Base-by-base conservation (phyloP, 2,113 vertebrate genomes). In the Peromyscus leucopus region DNA sequence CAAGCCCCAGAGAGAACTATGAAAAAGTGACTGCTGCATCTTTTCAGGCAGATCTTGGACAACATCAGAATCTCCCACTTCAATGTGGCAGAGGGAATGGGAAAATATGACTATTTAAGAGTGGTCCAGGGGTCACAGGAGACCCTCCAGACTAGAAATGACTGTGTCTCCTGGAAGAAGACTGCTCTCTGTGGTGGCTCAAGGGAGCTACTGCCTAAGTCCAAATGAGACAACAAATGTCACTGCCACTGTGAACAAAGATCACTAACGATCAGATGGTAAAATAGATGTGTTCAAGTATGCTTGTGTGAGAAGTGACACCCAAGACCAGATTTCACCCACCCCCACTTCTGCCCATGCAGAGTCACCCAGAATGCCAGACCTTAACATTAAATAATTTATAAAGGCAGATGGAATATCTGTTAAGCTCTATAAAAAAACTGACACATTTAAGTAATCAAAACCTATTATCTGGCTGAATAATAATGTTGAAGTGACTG, bases 391-490 rank as follows among this genome's bases (percentile, higher is more conserved):
- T 93, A 93, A 95, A 95, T 96, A 89, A 95, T 94, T 90, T 98
- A 94, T 89, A 89, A 93, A 96, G 55, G 86, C 86, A 97, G 95
- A 84, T 69, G n/a, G 39, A 76, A 55, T 93, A 94, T 92, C 84
- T 76, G 17, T 90, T 90, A 92, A 93, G 76, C 55, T 69, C 75
- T 89, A 82, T 94, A 82, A 95, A 97, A 95, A 95, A 92, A 71
- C 39, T 71, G 84, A 95, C 75, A 92, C 86, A 90, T 95, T 93
- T 90, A 90, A 84, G 88, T 85, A 92, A 96, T 96, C 90, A 95
- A 96, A 97, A 95, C 63, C 90, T 76, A 97, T 96, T 90, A 96
- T 90, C 61, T 19, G 55, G 59, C 71, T 96, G 90, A 95, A 97
- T 96, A 94, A 95, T 92, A 93, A 90, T 96, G 57, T 90, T 95